Evolutionary conservation across 2,113 vertebrate species (phyloP).

Genomic region (Regulus satrapa): DNA sequence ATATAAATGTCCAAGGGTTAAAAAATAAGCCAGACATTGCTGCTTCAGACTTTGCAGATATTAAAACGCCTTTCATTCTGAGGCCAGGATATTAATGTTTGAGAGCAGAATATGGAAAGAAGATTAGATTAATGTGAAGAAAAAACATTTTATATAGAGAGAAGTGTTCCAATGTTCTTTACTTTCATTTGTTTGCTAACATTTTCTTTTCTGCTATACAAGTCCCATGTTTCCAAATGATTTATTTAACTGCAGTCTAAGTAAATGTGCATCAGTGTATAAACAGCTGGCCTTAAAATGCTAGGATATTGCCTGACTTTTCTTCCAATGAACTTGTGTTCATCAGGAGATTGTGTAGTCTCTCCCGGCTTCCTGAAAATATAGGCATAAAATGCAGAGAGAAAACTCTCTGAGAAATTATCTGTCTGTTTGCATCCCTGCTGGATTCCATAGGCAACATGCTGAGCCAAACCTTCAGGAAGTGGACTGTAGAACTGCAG

Average conservation of each 20-base stretch:
- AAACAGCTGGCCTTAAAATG: neutral
- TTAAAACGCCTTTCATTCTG: neutral
- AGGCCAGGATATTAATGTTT: neutral
- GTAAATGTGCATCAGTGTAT: neutral
- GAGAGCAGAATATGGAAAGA: neutral
- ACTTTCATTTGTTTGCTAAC: neutral
- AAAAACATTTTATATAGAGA: neutral
- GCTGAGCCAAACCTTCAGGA: neutral
- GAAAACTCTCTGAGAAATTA: neutral
- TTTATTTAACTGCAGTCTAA: neutral
- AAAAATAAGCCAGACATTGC: neutral
- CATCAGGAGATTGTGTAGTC: neutral
- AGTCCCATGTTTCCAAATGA: neutral
- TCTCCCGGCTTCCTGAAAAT: neutral
- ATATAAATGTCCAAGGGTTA: conserved; percentile 20
- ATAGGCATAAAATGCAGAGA: neutral
- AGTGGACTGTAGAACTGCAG: neutral
- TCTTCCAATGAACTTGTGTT: neutral
- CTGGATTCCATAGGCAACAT: neutral
- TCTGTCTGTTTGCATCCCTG: neutral
- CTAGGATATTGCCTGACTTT: neutral
- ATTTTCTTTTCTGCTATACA: neutral
- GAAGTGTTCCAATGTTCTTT: neutral
- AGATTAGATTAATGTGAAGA: neutral
- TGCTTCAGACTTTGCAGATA: neutral